Evolutionary conservation across 2,888 invertebrate genomes (phyloP).

Genomic region (Aromia moschata): DNA sequence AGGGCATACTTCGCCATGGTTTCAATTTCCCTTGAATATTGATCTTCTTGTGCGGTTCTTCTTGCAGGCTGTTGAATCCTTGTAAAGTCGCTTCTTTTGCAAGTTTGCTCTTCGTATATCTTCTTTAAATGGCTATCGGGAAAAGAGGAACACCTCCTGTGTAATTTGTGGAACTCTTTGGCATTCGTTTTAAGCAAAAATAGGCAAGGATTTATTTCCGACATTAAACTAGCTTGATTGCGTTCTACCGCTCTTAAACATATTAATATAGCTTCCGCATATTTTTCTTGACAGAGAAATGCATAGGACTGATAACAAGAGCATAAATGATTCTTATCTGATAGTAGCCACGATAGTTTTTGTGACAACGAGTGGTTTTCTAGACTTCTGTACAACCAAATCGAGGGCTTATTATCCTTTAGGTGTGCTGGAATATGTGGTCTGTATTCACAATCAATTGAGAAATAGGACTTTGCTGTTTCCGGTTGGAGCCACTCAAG

Average conservation of each 20-base stretch:
- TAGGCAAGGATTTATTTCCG: slow-evolving; percentile 70
- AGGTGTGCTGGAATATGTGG: slow-evolving; percentile 62
- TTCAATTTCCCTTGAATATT: slow-evolving; percentile 56
- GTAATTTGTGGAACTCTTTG: slow-evolving; percentile 61
- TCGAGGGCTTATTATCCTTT: slow-evolving; percentile 64
- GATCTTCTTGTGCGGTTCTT: slow-evolving; percentile 20
- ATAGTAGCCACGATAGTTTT: slow-evolving; percentile 70
- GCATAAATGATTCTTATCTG: slow-evolving; percentile 70
- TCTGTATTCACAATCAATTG: slow-evolving; percentile 61
- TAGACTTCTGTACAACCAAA: slow-evolving; percentile 66
- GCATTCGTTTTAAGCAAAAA: slow-evolving; percentile 54
- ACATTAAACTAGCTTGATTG: slow-evolving; percentile 69
- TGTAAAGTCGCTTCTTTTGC: slow-evolving; percentile 27
- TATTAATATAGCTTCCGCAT: slow-evolving; percentile 70
- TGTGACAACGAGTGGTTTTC: slow-evolving; percentile 68
- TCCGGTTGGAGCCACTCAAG: slow-evolving; percentile 70
- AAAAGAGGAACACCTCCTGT: slow-evolving; percentile 68
- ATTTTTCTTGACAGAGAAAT: slow-evolving; percentile 69
- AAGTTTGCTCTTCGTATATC: slow-evolving; percentile 36
- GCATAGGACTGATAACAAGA: slow-evolving; percentile 69
- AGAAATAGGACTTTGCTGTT: slow-evolving; percentile 64
- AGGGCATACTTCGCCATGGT: slow-evolving; percentile 62
- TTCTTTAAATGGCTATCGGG: slow-evolving; percentile 61
- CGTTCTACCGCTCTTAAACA: slow-evolving; percentile 73
- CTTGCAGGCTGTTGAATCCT: slow-evolving; percentile 26